Conservation (phyloP, 2,888 invertebrate species). For the Xestia xanthographa region DNA sequence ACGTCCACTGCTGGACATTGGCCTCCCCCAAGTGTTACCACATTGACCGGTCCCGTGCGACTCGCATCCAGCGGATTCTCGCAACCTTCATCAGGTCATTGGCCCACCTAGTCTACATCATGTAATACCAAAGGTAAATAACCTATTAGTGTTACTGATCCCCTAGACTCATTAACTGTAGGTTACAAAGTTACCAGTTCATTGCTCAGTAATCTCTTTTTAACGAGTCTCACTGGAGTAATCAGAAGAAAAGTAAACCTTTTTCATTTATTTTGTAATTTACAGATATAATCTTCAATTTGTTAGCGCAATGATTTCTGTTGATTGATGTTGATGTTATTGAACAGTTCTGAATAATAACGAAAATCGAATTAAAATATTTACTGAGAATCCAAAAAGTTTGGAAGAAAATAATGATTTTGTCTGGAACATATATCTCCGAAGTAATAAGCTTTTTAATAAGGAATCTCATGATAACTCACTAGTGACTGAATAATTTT, state of each 20-base stretch:
- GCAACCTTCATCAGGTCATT: no score
- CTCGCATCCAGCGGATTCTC: no score
- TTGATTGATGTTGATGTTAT: neutral
- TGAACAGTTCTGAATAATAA: slow-evolving; percentile 3
- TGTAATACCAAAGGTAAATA: slow-evolving; percentile 2
- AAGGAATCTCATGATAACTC: neutral
- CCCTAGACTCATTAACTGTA: slow-evolving; percentile 40
- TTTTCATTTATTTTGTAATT: slow-evolving; percentile 23
- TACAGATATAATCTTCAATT: neutral
- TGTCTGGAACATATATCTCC: neutral
- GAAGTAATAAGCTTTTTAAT: neutral
- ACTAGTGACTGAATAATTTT: neutral
- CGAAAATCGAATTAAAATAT: neutral
- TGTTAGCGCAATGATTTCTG: neutral
- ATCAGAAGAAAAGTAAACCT: slow-evolving; percentile 33
- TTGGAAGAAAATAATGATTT: neutral
- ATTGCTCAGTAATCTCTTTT: slow-evolving; percentile 59
- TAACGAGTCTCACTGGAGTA: slow-evolving; percentile 47
- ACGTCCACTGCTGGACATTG: no score
- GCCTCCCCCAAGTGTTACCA: no score
- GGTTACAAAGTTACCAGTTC: slow-evolving; percentile 47
- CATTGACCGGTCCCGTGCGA: no score
- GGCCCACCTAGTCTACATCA: no score
- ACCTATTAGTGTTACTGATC: slow-evolving; percentile 12
- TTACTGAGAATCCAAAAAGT: neutral